A percentile compares a stretch with the other conserved stretches of the same genome.
Conservation (phyloP, 2,113 vertebrate genomes). For the Pachycephala philippinensis region DNA sequence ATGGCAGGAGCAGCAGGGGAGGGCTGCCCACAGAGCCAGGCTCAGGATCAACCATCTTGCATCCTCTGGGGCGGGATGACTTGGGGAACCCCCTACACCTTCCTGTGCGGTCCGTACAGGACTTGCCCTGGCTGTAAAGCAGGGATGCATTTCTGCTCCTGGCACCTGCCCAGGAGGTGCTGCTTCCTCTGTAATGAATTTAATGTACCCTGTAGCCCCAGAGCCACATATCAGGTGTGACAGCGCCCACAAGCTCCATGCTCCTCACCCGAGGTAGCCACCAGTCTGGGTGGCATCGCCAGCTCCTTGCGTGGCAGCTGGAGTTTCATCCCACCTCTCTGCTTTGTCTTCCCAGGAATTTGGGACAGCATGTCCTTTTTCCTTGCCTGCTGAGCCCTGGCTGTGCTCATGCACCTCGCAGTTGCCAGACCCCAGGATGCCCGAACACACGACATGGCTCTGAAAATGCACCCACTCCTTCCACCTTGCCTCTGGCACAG, state of each 20-base stretch:
- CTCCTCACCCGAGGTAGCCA: accelerated
- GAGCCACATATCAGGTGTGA: background rate
- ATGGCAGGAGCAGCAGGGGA: background rate
- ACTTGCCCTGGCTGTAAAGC: background rate
- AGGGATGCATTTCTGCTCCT: background rate
- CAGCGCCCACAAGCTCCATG: accelerated
- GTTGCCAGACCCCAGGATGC: background rate
- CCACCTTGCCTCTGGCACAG: background rate
- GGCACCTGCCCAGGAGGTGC: slow-evolving; percentile 1
- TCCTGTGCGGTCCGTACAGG: background rate
- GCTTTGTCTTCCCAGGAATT: background rate
- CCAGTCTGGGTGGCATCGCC: accelerated
- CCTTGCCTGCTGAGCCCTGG: background rate
- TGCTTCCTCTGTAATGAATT: background rate
- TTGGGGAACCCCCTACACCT: background rate
- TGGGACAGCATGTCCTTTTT: background rate
- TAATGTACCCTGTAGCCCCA: background rate
- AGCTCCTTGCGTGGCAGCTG: background rate
- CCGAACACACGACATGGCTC: background rate
- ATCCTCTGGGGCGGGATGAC: accelerated
- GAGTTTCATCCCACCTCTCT: background rate
- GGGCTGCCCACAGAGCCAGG: background rate
- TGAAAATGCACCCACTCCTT: background rate
- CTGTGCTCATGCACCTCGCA: accelerated
- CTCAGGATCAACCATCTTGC: background rate